These are phyloP conservation scores for Metaphire vulgaris DNA, from an alignment of 1,140 invertebrate genomes.

Conservation along the genomic window DNA sequence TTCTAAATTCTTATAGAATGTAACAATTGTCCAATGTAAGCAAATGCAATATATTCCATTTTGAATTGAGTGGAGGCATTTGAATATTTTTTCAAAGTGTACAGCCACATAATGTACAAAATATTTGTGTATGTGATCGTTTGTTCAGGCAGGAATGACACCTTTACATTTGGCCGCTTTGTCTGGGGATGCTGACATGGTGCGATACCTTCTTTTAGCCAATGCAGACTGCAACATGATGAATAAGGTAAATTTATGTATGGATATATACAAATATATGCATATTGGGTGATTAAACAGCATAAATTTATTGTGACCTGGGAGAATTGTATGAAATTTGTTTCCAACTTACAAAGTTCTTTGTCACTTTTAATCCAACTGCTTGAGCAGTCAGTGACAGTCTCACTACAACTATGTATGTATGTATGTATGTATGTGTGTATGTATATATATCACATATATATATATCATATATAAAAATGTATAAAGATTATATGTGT, in stretches of 20 bases:
- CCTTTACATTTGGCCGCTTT: constrained; percentile 70
- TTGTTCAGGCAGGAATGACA: constrained; percentile 57
- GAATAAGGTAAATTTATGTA: constrained; percentile 56
- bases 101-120: too few relatives aligned
- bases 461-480: too few relatives aligned
- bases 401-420: background rate
- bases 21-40: too few relatives aligned
- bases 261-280: too few relatives aligned
- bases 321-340: background rate
- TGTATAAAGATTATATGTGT: too few relatives aligned
- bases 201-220: constrained; percentile 64
- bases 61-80: too few relatives aligned
- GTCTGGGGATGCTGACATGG: constrained; percentile 67
- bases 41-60: too few relatives aligned
- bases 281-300: too few relatives aligned
- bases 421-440: too few relatives aligned
- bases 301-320: background rate
- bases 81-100: too few relatives aligned
- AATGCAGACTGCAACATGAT: constrained; percentile 53
- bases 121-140: background rate
- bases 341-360: background rate
- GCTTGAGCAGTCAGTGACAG: background rate
- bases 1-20: too few relatives aligned
- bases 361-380: background rate
- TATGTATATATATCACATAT: too few relatives aligned